Base-by-base conservation (phyloP, 2,113 vertebrate species). In the Engystomops pustulosus region DNA sequence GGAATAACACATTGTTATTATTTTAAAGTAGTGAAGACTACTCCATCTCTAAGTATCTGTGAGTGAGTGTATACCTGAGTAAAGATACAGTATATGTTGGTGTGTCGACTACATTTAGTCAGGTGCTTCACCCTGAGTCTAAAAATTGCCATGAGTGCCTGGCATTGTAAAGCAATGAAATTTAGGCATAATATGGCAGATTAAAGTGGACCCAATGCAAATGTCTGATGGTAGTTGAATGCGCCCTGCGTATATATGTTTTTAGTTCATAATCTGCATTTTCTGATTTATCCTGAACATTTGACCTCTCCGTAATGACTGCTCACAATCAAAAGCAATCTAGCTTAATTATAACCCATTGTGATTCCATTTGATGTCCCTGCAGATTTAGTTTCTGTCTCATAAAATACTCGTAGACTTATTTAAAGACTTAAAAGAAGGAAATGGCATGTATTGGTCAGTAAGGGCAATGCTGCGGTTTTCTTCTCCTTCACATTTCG, bases 401-500 rank as follows among this genome's bases (percentile, higher is more conserved):
- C 0, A 4, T 32, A 17, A 5, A 32, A 9, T 32, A 25, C n/a
- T n/a, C 38, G 38, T 41, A 41, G 11, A 65, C 8, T 20, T 47
- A 47, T 18, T 47, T 74, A 49, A 49, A 74, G 27, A 11, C 23
- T 74, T 49, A 18, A 17, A 72, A 15, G 23, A 74, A 30, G 17
- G 41, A 74, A 72, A 74, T 30, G 38, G 25, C n/a, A 58, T 76
- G 11, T 58, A 34, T 7, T 23, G 32, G 34, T 78, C 32, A 78
- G 75, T 41, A 12, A 58, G 20, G 18, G 36, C 34, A 38, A 38
- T 53, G 30, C n/a, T 60, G 51, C 25, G 55, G 49, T 67, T 75
- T 76, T 8, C 41, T 47, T 65, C 23, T 25, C 7, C 23, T 75
- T 65, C 58, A 51, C 55, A 60, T 82, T 82, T 82, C 80, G 74